Base-by-base conservation (phyloP, 2,113 vertebrate species). In the Isichthys henryi region DNA sequence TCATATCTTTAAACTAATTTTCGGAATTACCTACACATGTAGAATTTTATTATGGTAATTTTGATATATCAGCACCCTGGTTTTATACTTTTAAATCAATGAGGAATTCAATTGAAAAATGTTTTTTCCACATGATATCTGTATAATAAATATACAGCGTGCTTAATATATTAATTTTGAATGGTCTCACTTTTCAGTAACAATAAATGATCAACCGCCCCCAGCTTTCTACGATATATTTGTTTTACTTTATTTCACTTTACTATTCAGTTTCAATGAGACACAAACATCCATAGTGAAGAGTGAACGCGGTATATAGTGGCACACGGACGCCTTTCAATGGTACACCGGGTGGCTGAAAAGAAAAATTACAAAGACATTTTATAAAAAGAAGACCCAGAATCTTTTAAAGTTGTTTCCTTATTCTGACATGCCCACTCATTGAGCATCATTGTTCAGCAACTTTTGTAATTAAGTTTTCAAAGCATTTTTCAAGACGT, bases 311-410 rank as follows among this genome's bases (percentile, higher is more conserved):
- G 21, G 19, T 80, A 43, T 80, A 9, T 39, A 17, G 49, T 50
- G n/a, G 87, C 11, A 88, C 53, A 88, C 87, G 87, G 56, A 88
- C 39, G 17, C 23, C 15, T 88, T 88, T 88, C 39, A 62, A 23
- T 13, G 87, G 43, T 45, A 45, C 87, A 88, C 87, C 43, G 31
- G 53, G 19, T 45, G 86, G 39, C 52, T 62, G 53, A 62, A n/a
- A 56, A 31, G 15, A 77, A 77, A 39, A 77, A 39, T 77, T 39
- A 19, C 50, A 88, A 88, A 88, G 87, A 88, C 87, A 19, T 62
- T 62, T 66, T 45, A 27, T 58, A 48, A 27, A 35, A 88, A 3
- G 2, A 39, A 88, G 87, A 88, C 56, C 87, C 39, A 35, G 6
- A 45, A 62, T 23, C 52, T n/a, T 11, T 88, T n/a, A 9, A 62